Conservation (phyloP, 1,140 invertebrate genomes). For the Drosophila pseudoobscura region DNA sequence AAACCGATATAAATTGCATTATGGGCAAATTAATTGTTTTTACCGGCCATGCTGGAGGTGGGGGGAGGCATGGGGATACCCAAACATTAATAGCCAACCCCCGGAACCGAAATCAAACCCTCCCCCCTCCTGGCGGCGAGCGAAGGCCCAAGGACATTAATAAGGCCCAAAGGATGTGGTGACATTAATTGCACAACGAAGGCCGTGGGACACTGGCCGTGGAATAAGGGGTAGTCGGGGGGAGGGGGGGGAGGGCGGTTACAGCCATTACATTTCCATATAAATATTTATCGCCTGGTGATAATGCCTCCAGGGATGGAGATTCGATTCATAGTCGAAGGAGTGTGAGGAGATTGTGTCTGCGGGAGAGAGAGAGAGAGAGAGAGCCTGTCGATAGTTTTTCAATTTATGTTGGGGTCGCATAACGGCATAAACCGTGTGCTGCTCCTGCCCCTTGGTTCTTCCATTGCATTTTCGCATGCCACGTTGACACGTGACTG, state of each 20-base stretch:
- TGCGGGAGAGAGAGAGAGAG: neutral
- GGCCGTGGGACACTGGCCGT: neutral
- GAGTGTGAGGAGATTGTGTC: neutral
- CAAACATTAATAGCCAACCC: constrained; percentile 64
- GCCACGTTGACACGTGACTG: too few relatives aligned
- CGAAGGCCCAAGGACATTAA: constrained; percentile 70
- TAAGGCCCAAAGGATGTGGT: constrained; percentile 81
- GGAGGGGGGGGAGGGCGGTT: neutral
- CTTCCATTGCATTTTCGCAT: too few relatives aligned
- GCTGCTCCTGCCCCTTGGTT: too few relatives aligned
- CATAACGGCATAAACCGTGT: too few relatives aligned
- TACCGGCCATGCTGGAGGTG: constrained; percentile 49
- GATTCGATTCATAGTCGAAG: too few relatives aligned
- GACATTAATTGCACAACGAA: constrained; percentile 75
- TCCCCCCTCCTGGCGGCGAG: neutral
- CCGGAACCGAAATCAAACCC: constrained; percentile 8
- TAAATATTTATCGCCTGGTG: constrained; percentile 79
- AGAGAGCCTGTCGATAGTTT: constrained; percentile 63
- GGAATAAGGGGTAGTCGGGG: neutral
- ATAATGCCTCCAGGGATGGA: constrained; percentile 53
- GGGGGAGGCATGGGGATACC: neutral
- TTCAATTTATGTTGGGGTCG: constrained; percentile 59
- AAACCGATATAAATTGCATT: constrained; percentile 81
- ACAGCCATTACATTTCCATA: constrained; percentile 77
- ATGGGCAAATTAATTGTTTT: constrained; percentile 80